phyloP scores from a whole-genome alignment of 2,113 vertebrate genomes.

The Calyptommatus sinebrachiatus region DNA sequence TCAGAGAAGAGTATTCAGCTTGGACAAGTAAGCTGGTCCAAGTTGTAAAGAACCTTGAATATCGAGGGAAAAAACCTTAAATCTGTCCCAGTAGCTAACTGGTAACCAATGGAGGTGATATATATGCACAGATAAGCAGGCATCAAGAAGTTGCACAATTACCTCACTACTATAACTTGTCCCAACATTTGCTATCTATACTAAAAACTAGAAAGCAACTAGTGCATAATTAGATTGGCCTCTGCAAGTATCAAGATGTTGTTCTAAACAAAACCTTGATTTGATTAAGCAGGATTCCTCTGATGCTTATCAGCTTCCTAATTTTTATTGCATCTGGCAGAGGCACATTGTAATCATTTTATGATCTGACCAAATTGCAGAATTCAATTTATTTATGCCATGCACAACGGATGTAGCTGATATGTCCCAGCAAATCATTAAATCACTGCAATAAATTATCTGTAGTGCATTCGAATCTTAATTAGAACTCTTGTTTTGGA shows the following conservation, averaged over 20 bases:
- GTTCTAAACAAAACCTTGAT: background rate
- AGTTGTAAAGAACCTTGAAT: too few relatives aligned
- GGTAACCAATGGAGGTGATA: too few relatives aligned
- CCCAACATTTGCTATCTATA: too few relatives aligned
- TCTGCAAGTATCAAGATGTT: background rate
- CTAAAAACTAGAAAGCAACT: too few relatives aligned
- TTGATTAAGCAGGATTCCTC: background rate
- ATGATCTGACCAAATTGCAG: background rate
- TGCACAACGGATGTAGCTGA: background rate
- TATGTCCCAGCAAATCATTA: background rate
- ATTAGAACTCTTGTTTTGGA: background rate
- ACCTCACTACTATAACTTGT: too few relatives aligned
- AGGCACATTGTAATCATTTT: constrained; percentile 17
- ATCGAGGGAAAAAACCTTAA: too few relatives aligned
- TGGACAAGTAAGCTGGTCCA: too few relatives aligned
- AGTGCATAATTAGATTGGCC: background rate
- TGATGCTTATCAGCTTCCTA: constrained; percentile 6
- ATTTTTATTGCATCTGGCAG: constrained; percentile 27
- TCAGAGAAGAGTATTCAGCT: too few relatives aligned
- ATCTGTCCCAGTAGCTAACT: too few relatives aligned
- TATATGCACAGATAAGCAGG: too few relatives aligned
- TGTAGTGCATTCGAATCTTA: background rate
- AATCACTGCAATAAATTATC: background rate
- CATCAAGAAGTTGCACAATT: too few relatives aligned
- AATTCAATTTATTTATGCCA: constrained; percentile 16